Percentiles rank a stretch among this genome's conserved stretches.
Conservation (phyloP, 2,888 invertebrate species). For the Galerucella calmariensis region DNA sequence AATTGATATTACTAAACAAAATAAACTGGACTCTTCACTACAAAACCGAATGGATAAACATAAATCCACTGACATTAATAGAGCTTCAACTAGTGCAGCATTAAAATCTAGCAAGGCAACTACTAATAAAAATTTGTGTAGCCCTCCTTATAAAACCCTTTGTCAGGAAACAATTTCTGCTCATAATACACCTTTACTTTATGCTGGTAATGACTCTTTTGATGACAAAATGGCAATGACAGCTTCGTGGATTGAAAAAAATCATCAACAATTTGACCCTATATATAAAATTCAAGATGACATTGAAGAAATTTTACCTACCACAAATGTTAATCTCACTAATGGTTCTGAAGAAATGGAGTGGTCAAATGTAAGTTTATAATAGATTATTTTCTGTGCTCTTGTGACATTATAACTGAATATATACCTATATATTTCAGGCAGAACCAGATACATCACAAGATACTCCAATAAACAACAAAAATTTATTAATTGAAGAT, state of each 20-base stretch:
- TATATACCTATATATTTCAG: constrained; percentile 29
- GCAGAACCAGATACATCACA: constrained; percentile 39
- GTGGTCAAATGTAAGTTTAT: constrained; percentile 46
- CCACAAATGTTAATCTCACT: constrained; percentile 17
- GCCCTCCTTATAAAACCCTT: neutral
- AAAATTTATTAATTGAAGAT: neutral
- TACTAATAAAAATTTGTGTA: neutral
- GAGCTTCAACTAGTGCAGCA: neutral
- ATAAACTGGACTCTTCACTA: neutral
- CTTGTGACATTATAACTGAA: neutral
- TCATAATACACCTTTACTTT: neutral
- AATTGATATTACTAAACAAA: neutral
- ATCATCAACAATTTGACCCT: constrained; percentile 26
- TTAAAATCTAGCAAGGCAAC: neutral
- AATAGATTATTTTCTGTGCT: neutral
- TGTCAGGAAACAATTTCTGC: neutral
- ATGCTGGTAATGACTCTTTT: constrained; percentile 7
- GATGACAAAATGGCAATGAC: constrained; percentile 39
- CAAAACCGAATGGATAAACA: neutral
- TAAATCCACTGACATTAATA: neutral
- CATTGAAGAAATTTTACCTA: neutral
- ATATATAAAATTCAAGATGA: neutral
- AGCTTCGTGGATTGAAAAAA: constrained; percentile 38
- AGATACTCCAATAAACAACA: neutral
- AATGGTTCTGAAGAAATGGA: constrained; percentile 46